Evolutionary conservation across 2,797 vertebrate genomes (phyloP).

Genomic region (Neosilurus hyrtlii): DNA sequence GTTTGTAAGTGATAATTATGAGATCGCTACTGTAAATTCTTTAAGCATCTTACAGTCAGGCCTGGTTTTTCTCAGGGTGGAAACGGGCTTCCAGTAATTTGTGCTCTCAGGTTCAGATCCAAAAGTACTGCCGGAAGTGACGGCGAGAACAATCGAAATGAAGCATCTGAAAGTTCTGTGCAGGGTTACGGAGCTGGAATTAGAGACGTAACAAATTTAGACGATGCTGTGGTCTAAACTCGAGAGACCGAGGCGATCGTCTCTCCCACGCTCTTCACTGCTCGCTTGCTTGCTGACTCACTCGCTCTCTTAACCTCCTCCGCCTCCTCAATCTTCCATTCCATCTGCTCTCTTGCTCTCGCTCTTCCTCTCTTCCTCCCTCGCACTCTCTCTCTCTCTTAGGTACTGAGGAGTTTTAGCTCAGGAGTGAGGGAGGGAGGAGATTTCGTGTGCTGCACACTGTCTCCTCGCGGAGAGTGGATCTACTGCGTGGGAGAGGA

Average conservation of each 20-base stretch:
- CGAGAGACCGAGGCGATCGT: not conserved
- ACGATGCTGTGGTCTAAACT: conserved; percentile 4
- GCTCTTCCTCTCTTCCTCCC: conserved; percentile 20
- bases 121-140: not conserved
- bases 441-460: conserved; percentile 95
- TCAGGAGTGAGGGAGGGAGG: conserved; percentile 97
- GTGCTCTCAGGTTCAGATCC: not conserved
- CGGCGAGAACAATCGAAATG: not conserved
- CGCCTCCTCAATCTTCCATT: conserved; percentile 34
- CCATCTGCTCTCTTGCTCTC: conserved; percentile 34
- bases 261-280: conserved; percentile 39
- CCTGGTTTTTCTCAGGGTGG: too few relatives aligned
- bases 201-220: conserved; percentile 11
- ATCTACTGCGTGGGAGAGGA: conserved; percentile 99
- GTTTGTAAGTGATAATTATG: too few relatives aligned
- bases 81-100: too few relatives aligned
- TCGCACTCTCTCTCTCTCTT: conserved; percentile 30
- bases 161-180: not conserved
- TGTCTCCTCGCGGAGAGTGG: conserved; percentile 97
- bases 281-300: conserved; percentile 35
- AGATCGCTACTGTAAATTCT: too few relatives aligned
- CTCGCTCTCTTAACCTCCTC: conserved; percentile 29
- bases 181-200: not conserved
- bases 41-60: too few relatives aligned
- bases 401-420: conserved; percentile 99